Base-by-base conservation (phyloP, 2,113 vertebrate species). In the Orthonyx spaldingii region DNA sequence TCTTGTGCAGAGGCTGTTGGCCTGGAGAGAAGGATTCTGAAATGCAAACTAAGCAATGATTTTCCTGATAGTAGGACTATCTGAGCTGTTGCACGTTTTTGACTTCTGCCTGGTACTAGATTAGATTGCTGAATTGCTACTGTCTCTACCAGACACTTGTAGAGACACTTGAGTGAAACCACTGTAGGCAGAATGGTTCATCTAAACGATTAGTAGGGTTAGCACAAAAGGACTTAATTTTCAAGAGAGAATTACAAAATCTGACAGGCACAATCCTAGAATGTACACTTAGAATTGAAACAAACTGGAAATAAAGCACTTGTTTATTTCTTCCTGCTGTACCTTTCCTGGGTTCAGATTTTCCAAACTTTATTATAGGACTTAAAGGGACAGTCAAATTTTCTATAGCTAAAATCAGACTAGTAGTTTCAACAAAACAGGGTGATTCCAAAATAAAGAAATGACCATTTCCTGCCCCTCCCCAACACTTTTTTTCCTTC, bases 391-490 rank as follows among this genome's bases (percentile, higher is more conserved):
- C 4, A 63, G 30, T 50, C 11, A 85, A 14, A 70, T 42, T 64
- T 88, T 46, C 59, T 49, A 7, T 3, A 49, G 33, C 50, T 78
- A 47, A 82, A 88, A 76, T 61, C 16, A 80, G 35, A 72, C 39
- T 26, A 64, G 37, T 33, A 24, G 16, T 66, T 84, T 85, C 32
- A 71, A 68, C 19, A 59, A 30, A 37, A 46, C 6, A 53, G 18
- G 2, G 1, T 32, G 35, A 69, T 61, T 89, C 7, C 10, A 44
- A 81, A 72, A 72, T 42, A 46, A 77, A 46, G 12, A 49, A 56
- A 41, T 32, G 6, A 0, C 1, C 3, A 16, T 64, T 50, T 53
- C 14, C 17, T 28, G 1, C 6, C 7, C 2, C 21, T 49, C 17
- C 17, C 13, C 7, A 32, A 33, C 13, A 44, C 9, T 10, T 30